phyloP scores from a whole-genome alignment of 2,113 vertebrate species.

The Laticauda laticaudata region DNA sequence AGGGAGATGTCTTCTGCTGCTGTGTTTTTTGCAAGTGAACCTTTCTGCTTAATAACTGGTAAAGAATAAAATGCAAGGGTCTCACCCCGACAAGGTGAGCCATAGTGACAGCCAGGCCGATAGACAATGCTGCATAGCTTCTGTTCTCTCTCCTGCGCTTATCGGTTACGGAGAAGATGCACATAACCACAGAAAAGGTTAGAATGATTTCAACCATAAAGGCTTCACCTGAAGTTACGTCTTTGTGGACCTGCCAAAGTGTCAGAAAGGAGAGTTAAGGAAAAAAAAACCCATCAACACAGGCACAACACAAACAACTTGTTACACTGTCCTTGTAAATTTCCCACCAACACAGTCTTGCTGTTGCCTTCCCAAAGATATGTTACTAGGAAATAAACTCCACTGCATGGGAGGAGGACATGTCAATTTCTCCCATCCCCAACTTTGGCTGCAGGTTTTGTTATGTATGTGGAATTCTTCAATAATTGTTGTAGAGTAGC shows the following conservation, averaged over 20 bases:
- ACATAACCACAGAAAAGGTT: constrained; percentile 70
- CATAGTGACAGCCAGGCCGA: constrained; percentile 67
- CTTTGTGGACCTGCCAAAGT: constrained; percentile 46
- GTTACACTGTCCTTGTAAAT: background rate
- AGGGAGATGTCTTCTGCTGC: background rate
- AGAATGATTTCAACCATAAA: constrained; percentile 62
- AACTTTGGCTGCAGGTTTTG: background rate
- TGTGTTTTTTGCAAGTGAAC: background rate
- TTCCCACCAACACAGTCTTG: background rate
- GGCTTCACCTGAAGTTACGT: constrained; percentile 50
- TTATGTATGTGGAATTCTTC: background rate
- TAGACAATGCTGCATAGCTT: constrained; percentile 56
- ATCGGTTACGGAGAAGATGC: constrained; percentile 63
- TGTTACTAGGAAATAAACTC: background rate
- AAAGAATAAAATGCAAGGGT: background rate
- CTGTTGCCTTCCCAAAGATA: background rate
- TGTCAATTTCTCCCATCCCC: background rate
- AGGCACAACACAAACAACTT: background rate
- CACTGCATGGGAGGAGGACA: too few species aligned
- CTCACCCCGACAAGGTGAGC: constrained; percentile 71
- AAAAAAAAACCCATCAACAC: background rate
- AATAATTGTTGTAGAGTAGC: background rate
- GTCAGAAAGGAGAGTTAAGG: background rate
- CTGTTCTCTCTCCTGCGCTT: constrained; percentile 52
- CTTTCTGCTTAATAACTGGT: background rate